These are phyloP conservation scores for Probaryconus sp. DNA, from an alignment of 1,140 invertebrate species.

Conservation along the genomic window DNA sequence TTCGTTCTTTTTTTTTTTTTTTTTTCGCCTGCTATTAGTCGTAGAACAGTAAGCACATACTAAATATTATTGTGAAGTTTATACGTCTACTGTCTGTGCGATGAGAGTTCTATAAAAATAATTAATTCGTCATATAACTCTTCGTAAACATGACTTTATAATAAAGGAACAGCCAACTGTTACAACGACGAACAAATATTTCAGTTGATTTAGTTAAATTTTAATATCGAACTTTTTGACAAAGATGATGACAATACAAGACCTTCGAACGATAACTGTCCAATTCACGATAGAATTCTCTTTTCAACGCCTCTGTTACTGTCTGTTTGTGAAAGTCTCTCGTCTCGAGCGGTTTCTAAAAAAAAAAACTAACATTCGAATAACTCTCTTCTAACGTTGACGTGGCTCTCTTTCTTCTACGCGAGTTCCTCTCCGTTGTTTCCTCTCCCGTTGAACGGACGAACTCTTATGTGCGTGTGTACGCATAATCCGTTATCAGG, in stretches of 20 bases:
- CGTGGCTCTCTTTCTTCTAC: constrained; percentile 17
- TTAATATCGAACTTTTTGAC: neutral
- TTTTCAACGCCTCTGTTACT: constrained; percentile 41
- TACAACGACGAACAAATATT: no score
- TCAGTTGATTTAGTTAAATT: no score
- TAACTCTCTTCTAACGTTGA: constrained; percentile 60
- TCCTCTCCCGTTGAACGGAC: constrained; percentile 4
- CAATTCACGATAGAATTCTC: constrained; percentile 29
- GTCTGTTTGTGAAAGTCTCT: constrained; percentile 49
- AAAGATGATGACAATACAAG: no score
- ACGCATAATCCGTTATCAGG: constrained; percentile 73
- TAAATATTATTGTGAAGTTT: no score
- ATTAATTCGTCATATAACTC: constrained; percentile 4
- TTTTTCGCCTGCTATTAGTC: no score
- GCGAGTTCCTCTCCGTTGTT: neutral
- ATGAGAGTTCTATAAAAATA: no score
- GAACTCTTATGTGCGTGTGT: constrained; percentile 57
- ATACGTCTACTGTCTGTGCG: no score
- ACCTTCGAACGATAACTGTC: constrained; percentile 14
- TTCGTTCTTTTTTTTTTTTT: no score
- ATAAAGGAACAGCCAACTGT: no score
- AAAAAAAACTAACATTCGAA: constrained; percentile 70
- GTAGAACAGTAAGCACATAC: no score
- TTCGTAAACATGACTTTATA: neutral
- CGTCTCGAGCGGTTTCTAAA: constrained; percentile 67